Conservation (phyloP, 2,797 vertebrate species). For the Platyrinchus mystaceus region DNA sequence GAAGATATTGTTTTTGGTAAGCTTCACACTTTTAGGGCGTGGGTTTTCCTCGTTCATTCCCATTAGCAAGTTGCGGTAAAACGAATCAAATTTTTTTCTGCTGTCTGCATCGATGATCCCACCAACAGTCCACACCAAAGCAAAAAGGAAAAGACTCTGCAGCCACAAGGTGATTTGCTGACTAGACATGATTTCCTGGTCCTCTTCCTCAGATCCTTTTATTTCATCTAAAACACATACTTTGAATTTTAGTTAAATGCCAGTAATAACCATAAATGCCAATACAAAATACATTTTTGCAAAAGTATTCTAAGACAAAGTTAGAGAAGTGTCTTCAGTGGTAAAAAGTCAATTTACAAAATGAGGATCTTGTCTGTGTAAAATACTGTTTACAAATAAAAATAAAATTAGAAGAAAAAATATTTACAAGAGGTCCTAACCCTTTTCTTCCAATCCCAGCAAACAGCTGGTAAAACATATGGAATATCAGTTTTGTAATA, state of each 20-base stretch:
- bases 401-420: neutral
- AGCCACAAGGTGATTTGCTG: constrained; percentile 88
- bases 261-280: neutral
- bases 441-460: neutral
- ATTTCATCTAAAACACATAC: constrained; percentile 84
- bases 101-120: constrained; percentile 85
- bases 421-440: neutral
- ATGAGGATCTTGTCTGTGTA: neutral
- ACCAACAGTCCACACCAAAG: constrained; percentile 89
- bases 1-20: constrained; percentile 86
- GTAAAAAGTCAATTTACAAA: neutral
- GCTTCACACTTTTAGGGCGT: constrained; percentile 83
- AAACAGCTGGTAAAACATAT: neutral
- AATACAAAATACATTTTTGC: neutral
- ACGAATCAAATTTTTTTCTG: constrained; percentile 89
- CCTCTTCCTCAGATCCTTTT: constrained; percentile 35
- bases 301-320: neutral
- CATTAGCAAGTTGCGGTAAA: constrained; percentile 85
- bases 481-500: neutral
- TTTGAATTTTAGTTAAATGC: neutral
- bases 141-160: constrained; percentile 89
- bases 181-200: constrained; percentile 76
- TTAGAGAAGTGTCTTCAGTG: neutral
- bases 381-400: neutral
- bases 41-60: constrained; percentile 79